Conservation (phyloP, 2,797 vertebrate species). For the Clamator glandarius region DNA sequence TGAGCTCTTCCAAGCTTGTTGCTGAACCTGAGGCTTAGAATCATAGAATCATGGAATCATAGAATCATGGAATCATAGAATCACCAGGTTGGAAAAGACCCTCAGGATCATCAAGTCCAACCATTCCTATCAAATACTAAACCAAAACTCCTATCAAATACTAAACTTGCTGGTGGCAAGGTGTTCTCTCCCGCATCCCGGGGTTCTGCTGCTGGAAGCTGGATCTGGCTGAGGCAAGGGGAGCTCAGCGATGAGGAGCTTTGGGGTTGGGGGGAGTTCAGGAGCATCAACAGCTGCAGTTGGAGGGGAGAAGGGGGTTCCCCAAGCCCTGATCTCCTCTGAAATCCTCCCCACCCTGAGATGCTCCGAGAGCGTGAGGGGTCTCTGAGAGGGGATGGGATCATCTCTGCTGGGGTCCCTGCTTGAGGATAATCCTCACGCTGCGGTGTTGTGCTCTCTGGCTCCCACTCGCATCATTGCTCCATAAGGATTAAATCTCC, state of each 20-base stretch:
- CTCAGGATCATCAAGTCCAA: too few relatives aligned
- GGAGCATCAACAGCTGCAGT: background rate
- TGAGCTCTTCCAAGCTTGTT: background rate
- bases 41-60: too few relatives aligned
- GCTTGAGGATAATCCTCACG: fast-evolving
- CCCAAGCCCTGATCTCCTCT: fast-evolving
- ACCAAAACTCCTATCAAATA: too few relatives aligned
- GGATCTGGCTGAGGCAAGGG: background rate
- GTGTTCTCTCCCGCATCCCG: background rate
- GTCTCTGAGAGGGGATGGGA: too few relatives aligned
- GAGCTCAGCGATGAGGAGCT: background rate
- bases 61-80: too few relatives aligned
- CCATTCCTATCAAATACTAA: too few relatives aligned
- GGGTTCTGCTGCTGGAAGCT: background rate
- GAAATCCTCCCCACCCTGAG: background rate
- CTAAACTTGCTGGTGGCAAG: fast-evolving
- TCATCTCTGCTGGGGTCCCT: fast-evolving
- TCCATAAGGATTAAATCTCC: background rate
- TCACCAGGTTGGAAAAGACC: too few relatives aligned
- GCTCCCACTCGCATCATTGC: fast-evolving
- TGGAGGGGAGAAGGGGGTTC: background rate
- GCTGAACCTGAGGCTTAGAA: fast-evolving
- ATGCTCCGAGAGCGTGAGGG: fast-evolving
- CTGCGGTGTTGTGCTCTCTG: fast-evolving
- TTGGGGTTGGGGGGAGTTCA: background rate